Conservation (phyloP, 2,113 vertebrate species). For the Melierax canorus region DNA sequence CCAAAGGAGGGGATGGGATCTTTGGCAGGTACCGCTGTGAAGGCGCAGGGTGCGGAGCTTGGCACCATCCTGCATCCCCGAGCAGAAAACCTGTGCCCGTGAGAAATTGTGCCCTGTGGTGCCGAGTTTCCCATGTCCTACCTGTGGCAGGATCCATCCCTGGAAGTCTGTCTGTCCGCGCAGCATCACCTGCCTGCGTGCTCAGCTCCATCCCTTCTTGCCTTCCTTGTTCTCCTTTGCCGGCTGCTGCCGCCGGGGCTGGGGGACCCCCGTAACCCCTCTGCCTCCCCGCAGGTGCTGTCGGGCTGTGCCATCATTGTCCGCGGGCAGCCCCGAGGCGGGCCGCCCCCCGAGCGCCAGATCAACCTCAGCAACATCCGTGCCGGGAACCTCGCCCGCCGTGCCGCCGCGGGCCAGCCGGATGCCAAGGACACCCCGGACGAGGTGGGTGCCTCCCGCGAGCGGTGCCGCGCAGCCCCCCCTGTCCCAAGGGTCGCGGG, state of each 20-base stretch:
- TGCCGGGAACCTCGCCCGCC: constrained; percentile 84
- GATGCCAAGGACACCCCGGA: constrained; percentile 90
- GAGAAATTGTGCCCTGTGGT: too few species aligned
- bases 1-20: neutral
- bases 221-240: neutral
- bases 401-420: constrained; percentile 82
- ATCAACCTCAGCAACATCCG: constrained; percentile 98
- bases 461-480: rapidly evolving
- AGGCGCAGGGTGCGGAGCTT: neutral
- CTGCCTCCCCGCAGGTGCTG: constrained; percentile 77
- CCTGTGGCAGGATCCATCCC: neutral
- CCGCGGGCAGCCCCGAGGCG: constrained; percentile 91
- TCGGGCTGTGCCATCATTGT: constrained; percentile 98
- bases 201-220: rapidly evolving
- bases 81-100: neutral
- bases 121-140: rapidly evolving
- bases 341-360: constrained; percentile 92
- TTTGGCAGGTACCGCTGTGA: neutral
- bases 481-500: rapidly evolving
- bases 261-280: neutral
- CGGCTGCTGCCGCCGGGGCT: rapidly evolving
- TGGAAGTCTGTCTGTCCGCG: rapidly evolving
- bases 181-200: neutral
- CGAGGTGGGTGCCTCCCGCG: constrained; percentile 74
- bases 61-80: neutral